A percentile compares a stretch with the other conserved stretches of the same genome.
Evolutionary conservation across 2,113 vertebrate species (phyloP).

Genomic region (Bungarus multicinctus): DNA sequence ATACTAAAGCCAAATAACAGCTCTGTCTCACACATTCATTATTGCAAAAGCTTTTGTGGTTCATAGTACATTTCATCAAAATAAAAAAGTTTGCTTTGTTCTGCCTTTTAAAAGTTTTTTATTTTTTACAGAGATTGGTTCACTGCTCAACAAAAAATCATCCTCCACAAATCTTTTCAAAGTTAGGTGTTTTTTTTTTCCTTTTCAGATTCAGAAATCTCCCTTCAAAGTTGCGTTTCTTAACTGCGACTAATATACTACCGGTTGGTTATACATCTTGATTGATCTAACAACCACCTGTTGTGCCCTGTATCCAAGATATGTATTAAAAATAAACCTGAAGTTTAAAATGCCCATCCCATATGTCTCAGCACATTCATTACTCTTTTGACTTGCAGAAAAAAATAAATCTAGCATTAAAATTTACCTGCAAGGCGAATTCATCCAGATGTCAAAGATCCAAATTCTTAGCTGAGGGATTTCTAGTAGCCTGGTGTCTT

Average conservation of each 20-base stretch:
- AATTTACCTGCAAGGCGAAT: slow-evolving; percentile 10
- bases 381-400: background rate
- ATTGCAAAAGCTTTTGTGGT: background rate
- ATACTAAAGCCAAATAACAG: background rate
- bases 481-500: background rate
- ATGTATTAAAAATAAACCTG: slow-evolving; percentile 26
- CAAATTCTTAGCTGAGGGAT: background rate
- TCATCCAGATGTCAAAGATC: background rate
- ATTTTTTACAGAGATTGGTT: background rate
- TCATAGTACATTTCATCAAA: background rate
- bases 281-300: slow-evolving; percentile 12
- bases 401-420: background rate
- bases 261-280: background rate
- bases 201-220: background rate
- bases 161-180: background rate
- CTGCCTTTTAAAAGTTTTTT: background rate
- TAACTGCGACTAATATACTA: background rate
- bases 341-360: slow-evolving; percentile 7
- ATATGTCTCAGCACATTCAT: background rate
- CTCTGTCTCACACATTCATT: background rate
- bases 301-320: background rate
- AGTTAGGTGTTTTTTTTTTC: background rate
- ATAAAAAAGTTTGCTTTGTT: background rate
- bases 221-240: background rate
- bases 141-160: background rate